Evolutionary conservation across 1,140 invertebrate genomes (phyloP).

Genomic region (Diabrotica undecimpunctata): DNA sequence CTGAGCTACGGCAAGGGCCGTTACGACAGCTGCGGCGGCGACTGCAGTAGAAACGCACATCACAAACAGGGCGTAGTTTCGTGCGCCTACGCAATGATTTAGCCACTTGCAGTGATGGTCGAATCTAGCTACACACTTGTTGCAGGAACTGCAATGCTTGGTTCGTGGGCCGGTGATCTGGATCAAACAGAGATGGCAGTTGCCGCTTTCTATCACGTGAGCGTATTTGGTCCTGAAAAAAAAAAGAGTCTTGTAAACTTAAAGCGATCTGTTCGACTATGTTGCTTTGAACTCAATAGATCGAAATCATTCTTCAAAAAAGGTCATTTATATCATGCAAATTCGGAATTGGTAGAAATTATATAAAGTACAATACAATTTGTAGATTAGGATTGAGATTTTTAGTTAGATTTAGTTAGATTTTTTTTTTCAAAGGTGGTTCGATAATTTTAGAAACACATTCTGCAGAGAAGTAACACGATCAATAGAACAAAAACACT

Average conservation of each 20-base stretch:
- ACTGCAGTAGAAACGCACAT: slow-evolving; percentile 81
- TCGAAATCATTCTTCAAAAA: too few species aligned
- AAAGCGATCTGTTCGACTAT: not conserved
- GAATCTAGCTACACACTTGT: slow-evolving; percentile 92
- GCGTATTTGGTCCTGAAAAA: slow-evolving; percentile 64
- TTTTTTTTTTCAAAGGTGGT: too few species aligned
- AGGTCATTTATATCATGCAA: too few species aligned
- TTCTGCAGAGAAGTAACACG: too few species aligned
- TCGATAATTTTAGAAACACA: too few species aligned
- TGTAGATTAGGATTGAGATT: too few species aligned
- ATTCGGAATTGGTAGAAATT: too few species aligned
- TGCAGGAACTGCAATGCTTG: slow-evolving; percentile 95
- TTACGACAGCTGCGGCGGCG: slow-evolving; percentile 65
- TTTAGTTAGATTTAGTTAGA: too few species aligned
- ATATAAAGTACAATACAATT: too few species aligned
- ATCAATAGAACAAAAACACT: too few species aligned
- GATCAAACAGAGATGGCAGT: slow-evolving; percentile 83
- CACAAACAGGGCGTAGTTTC: slow-evolving; percentile 87
- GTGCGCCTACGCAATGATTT: slow-evolving; percentile 89
- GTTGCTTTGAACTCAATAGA: too few species aligned
- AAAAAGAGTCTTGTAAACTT: not conserved
- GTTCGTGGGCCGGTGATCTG: slow-evolving; percentile 55
- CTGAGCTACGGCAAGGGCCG: slow-evolving; percentile 65
- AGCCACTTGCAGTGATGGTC: slow-evolving; percentile 98
- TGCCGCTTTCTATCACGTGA: slow-evolving; percentile 92